Evolutionary conservation across 1,140 invertebrate species (phyloP), one percentile per base, ranked within the genome.

Genomic region (Phthorimaea operculella): DNA sequence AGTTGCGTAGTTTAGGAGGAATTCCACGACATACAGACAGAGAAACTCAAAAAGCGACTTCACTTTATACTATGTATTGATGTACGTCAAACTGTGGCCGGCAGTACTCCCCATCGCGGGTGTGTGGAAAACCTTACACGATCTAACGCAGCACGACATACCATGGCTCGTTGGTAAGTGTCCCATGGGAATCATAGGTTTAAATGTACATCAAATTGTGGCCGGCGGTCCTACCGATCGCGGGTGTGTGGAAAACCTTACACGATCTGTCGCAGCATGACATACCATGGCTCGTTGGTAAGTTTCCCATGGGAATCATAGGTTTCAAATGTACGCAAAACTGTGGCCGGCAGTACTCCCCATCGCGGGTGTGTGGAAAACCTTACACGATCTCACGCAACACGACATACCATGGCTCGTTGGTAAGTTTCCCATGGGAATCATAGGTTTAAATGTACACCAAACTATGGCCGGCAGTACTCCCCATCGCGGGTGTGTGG

Each of bases 401-500:
- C 36, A 39, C 36, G 36, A 39, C n/a, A n/a, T 39, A 2, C 36
- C 36, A n/a, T 39, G 36, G 36, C n/a, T 39, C 1, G n/a, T 12
- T 9, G 36, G 36, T 39, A 39, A 10, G 36, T 39, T 12, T 39
- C 21, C 21, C 21, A 28, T 28, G 21, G 21, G 21, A 28, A 28
- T 28, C 6, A 28, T 28, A 83, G 39, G 79, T 70, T 34, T 51
- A 54, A 3, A 74, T 76, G 64, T 83, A 83, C 47, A 56, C 55
- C 0, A 73, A 75, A 52, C 17, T 75, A 6, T 83, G 79, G 79
- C 73, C 79, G 0, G 79, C 79, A 74, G n/a, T n/a, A n/a, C n/a
- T n/a, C n/a, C n/a, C n/a, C n/a, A n/a, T n/a, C n/a, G n/a, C n/a
- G n/a, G n/a, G n/a, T n/a, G n/a, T n/a, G n/a, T n/a, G n/a, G n/a